These are phyloP conservation scores for Borostomias antarcticus DNA, from an alignment of 2,797 vertebrate genomes.

Conservation along the genomic window DNA sequence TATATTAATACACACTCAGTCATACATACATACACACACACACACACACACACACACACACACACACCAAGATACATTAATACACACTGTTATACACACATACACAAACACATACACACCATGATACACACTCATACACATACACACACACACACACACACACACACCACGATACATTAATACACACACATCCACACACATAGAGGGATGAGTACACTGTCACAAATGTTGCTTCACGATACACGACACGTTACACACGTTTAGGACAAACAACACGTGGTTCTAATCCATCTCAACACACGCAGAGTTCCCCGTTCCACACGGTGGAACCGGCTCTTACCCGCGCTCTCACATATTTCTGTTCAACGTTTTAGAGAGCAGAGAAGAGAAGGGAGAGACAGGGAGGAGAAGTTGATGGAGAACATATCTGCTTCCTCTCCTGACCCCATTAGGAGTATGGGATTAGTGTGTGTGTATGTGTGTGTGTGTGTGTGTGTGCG, in stretches of 20 bases:
- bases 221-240: background rate
- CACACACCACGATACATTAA: too few species aligned
- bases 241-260: background rate
- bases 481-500: background rate
- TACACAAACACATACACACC: constrained; percentile 4
- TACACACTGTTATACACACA: constrained; percentile 7
- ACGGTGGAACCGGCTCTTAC: too few species aligned
- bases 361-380: constrained; percentile 73
- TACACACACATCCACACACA: background rate
- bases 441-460: background rate
- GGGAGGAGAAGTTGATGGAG: constrained; percentile 25
- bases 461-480: background rate
- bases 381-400: constrained; percentile 57
- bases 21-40: constrained; percentile 1
- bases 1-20: background rate
- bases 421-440: background rate
- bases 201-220: background rate
- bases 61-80: constrained; percentile 5
- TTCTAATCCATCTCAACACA: background rate
- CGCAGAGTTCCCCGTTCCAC: constrained; percentile 38
- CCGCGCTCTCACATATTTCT: constrained; percentile 89
- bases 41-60: background rate
- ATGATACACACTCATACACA: too few species aligned
- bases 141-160: background rate
- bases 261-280: background rate